A percentile compares a stretch with the other conserved stretches of the same genome.
Conservation (phyloP, 2,113 vertebrate species). For the Noturus placidus region DNA sequence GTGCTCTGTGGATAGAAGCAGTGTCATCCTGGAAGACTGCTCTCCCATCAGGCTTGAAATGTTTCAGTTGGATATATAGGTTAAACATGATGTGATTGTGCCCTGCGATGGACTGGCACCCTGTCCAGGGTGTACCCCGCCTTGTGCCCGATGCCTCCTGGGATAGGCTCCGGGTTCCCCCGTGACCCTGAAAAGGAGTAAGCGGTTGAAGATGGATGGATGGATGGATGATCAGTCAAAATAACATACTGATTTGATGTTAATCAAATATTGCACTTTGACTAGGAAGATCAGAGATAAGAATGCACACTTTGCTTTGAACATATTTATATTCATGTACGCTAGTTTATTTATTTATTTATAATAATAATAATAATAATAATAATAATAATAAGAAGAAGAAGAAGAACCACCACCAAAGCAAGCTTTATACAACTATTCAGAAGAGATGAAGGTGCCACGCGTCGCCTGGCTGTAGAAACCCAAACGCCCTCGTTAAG, state of each 20-base stretch:
- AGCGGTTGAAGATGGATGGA: too few relatives aligned
- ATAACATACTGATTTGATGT: background rate
- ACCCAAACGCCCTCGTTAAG: background rate
- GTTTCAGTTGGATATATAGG: too few relatives aligned
- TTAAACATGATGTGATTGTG: too few relatives aligned
- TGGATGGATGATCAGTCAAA: background rate
- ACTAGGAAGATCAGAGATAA: background rate
- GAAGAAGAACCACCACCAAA: too few relatives aligned
- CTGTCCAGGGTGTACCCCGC: too few relatives aligned
- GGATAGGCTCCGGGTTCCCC: too few relatives aligned
- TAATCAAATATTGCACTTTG: background rate
- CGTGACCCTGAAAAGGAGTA: too few relatives aligned
- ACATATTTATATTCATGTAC: background rate
- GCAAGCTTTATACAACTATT: background rate
- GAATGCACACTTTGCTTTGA: background rate
- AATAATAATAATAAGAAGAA: too few relatives aligned
- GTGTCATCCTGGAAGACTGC: background rate
- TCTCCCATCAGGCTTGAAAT: background rate
- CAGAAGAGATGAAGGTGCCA: background rate
- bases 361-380: background rate
- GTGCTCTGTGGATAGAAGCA: background rate
- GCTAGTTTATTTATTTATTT: background rate
- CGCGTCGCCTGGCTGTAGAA: slow-evolving; percentile 17
- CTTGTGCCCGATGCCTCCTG: too few relatives aligned
- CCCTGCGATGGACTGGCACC: too few relatives aligned